Evolutionary conservation across 1,140 invertebrate species (phyloP).

Genomic region (Megathymus violae): DNA sequence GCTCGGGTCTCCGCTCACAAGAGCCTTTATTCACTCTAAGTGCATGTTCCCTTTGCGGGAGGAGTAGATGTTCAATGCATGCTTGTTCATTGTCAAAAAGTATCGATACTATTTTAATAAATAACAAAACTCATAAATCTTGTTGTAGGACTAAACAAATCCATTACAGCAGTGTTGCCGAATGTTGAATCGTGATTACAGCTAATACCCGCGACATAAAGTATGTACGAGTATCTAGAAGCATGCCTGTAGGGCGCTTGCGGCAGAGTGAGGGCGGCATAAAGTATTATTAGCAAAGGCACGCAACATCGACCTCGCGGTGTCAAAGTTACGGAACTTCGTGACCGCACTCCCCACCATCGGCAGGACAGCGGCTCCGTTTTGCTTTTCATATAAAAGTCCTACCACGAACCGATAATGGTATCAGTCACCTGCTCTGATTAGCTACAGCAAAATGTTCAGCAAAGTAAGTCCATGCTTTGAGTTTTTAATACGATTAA

Average conservation of each 20-base stretch:
- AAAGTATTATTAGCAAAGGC: conserved; percentile 59
- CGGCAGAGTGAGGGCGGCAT: conserved; percentile 45
- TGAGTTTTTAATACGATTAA: conserved; percentile 4
- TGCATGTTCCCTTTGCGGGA: no score
- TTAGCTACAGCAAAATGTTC: conserved; percentile 81
- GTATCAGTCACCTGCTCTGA: conserved; percentile 80
- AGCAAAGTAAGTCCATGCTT: conserved; percentile 71
- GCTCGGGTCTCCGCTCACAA: no score
- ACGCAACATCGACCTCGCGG: conserved; percentile 72
- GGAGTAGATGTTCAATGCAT: no score
- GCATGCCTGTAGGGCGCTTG: conserved; percentile 41
- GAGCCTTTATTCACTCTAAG: no score
- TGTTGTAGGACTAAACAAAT: neutral
- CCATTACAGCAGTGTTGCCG: conserved; percentile 5
- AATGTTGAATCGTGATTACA: conserved; percentile 8
- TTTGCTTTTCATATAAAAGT: conserved; percentile 83
- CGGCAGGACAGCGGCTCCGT: conserved; percentile 64
- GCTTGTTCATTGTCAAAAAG: no score
- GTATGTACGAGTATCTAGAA: conserved; percentile 42
- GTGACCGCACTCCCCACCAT: conserved; percentile 76
- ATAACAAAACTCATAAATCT: no score
- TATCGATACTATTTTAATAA: no score
- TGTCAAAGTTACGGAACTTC: conserved; percentile 82
- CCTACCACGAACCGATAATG: conserved; percentile 64
- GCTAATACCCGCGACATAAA: conserved; percentile 46